Base-by-base conservation (phyloP, 2,113 vertebrate genomes). In the Coracopsis vasa region DNA sequence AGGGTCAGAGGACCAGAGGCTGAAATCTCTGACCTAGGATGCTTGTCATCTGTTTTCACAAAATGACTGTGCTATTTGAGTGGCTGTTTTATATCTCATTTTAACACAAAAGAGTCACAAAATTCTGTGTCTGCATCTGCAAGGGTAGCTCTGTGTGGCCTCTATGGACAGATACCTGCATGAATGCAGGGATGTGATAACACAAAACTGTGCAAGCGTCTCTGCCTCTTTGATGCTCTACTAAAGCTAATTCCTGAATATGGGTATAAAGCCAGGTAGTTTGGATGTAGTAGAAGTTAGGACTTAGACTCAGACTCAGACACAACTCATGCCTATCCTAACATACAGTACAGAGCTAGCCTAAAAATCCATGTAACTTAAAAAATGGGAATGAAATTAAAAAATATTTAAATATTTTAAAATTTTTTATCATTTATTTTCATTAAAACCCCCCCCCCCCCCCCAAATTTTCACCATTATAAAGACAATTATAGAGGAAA, bases 101-200 rank as follows among this genome's bases (percentile, higher is more conserved):
- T 85, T 72, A 62, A 72, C 29, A 64, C 33, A 41, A 51, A 51
- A 70, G 75, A 27, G n/a, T 62, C 60, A 67, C 24, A 60, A 18
- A 71, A 33, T 79, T 74, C 24, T 14, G 3, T 73, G 29, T 54
- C 25, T 66, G 88, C 54, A 39, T n/a, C 44, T 56, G 25, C 31
- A 50, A 87, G 35, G 33, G 23, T 81, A 72, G 70, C n/a, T 84
- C n/a, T 47, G n/a, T 4, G 4, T 67, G 58, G 65, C 21, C 41
- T 87, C 72, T 54, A 5, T 0, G 1, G 65, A 56, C 18, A 74
- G 42, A 44, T 70, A 28, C 5, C 35, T 86, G 7, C 0, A 0
- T 79, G 64, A 78, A 39, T 2, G 10, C 35, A 84, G 29, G 41
- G 60, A 48, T 65, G 19, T 20, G 20, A 54, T 51, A 65, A 16